A percentile compares a stretch with the other conserved stretches of the same genome.
Evolutionary conservation across 2,797 vertebrate genomes (phyloP).

Genomic region (Microctenopoma stevenorrisi): DNA sequence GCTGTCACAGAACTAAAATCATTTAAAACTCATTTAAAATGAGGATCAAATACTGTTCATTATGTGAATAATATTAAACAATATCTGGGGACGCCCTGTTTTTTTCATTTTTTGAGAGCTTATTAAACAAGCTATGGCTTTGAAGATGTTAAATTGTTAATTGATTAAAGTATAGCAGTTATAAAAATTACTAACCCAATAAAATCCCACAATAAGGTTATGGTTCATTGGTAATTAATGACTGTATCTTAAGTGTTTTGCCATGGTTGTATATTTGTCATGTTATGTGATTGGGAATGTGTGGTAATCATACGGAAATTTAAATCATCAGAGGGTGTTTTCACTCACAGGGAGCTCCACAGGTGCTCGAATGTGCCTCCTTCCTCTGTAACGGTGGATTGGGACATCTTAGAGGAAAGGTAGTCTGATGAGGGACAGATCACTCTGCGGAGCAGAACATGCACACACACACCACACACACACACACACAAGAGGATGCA

Average conservation of each 20-base stretch:
- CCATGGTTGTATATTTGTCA: neutral
- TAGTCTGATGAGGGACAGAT: conserved; percentile 84
- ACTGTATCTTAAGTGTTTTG: neutral
- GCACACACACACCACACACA: too few relatives aligned
- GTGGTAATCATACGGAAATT: neutral
- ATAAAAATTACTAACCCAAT: too few relatives aligned
- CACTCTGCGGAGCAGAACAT: conserved; percentile 76
- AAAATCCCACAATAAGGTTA: neutral
- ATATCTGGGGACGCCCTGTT: neutral
- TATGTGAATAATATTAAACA: neutral
- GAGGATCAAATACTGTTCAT: neutral
- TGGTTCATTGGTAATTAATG: neutral
- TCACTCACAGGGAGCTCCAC: conserved; percentile 96
- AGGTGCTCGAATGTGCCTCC: conserved; percentile 94
- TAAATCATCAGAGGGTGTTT: conserved; percentile 23
- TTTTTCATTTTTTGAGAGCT: too few relatives aligned
- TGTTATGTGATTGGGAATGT: neutral
- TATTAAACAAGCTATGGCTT: too few relatives aligned
- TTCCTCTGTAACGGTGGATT: conserved; percentile 87
- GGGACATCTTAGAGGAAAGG: conserved; percentile 89
- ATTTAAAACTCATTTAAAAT: neutral
- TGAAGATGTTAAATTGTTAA: too few relatives aligned
- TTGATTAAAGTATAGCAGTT: too few relatives aligned
- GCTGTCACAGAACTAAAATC: neutral
- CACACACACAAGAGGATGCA: conserved; percentile 16